Percentiles rank a stretch among this genome's conserved stretches.
phyloP scores from a whole-genome alignment of 2,113 vertebrate species.

The Erinaceus europaeus region DNA sequence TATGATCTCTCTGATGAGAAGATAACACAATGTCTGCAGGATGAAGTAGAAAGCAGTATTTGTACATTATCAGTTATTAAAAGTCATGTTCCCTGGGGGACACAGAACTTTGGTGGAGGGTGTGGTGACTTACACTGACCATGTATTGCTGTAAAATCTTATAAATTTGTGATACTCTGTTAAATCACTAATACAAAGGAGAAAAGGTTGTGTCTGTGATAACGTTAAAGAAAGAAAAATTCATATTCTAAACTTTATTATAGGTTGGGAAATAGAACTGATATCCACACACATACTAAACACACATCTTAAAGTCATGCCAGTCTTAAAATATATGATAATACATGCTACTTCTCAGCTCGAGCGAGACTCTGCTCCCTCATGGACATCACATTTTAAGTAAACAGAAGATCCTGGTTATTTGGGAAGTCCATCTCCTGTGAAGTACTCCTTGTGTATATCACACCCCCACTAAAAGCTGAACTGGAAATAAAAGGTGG shows the following conservation, averaged over 20 bases:
- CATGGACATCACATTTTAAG: fast-evolving
- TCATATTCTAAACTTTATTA: not conserved
- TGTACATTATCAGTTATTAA: conserved; percentile 4
- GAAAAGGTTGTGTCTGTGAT: too few species aligned
- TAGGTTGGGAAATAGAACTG: not conserved
- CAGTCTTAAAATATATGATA: not conserved
- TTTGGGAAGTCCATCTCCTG: not conserved
- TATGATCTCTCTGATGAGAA: conserved; percentile 1
- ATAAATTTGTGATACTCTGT: too few species aligned
- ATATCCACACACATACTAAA: not conserved
- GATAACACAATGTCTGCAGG: not conserved
- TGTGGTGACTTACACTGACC: too few species aligned
- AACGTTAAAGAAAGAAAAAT: too few species aligned
- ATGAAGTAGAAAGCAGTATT: not conserved
- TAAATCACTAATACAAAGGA: too few species aligned
- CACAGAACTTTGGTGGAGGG: too few species aligned
- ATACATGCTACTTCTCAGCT: not conserved
- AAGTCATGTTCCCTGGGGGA: too few species aligned
- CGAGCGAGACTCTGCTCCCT: not conserved
- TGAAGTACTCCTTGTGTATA: not conserved
- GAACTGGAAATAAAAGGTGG: not conserved
- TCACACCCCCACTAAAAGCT: not conserved
- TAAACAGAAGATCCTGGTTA: not conserved
- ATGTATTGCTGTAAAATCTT: too few species aligned
- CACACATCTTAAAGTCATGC: not conserved